These are phyloP conservation scores for Conchocele bisecta DNA, from an alignment of 2,888 invertebrate species.

Conservation along the genomic window DNA sequence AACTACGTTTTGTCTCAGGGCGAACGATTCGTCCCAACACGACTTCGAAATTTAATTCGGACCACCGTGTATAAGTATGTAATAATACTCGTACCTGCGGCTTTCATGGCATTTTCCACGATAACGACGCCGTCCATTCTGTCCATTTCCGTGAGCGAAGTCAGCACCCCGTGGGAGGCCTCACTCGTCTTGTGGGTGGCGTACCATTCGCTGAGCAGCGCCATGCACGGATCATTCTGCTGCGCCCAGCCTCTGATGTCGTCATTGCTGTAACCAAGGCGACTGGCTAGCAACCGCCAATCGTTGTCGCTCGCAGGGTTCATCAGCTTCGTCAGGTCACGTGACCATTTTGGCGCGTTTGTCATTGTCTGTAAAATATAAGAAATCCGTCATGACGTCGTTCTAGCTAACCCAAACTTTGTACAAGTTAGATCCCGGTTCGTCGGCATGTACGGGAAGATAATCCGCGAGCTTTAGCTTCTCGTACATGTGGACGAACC, in stretches of 20 bases:
- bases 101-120: constrained; percentile 78
- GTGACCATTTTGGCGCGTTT: constrained; percentile 80
- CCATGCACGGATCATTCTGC: constrained; percentile 80
- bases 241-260: constrained; percentile 80
- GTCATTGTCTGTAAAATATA: constrained; percentile 81
- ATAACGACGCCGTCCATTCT: constrained; percentile 76
- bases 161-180: constrained; percentile 73
- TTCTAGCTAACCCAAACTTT: too few relatives aligned
- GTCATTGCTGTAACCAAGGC: constrained; percentile 79
- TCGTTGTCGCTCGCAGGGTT: constrained; percentile 75
- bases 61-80: too few relatives aligned
- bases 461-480: too few relatives aligned
- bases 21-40: too few relatives aligned
- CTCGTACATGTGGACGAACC: too few relatives aligned
- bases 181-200: constrained; percentile 79
- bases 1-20: too few relatives aligned
- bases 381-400: too few relatives aligned
- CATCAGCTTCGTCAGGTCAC: constrained; percentile 77
- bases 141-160: constrained; percentile 77
- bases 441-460: too few relatives aligned
- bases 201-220: constrained; percentile 81
- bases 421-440: too few relatives aligned
- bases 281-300: constrained; percentile 78
- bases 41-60: too few relatives aligned
- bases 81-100: too few relatives aligned